Evolutionary conservation across 1,140 invertebrate species (phyloP).

Genomic region (Drosophila lowei): DNA sequence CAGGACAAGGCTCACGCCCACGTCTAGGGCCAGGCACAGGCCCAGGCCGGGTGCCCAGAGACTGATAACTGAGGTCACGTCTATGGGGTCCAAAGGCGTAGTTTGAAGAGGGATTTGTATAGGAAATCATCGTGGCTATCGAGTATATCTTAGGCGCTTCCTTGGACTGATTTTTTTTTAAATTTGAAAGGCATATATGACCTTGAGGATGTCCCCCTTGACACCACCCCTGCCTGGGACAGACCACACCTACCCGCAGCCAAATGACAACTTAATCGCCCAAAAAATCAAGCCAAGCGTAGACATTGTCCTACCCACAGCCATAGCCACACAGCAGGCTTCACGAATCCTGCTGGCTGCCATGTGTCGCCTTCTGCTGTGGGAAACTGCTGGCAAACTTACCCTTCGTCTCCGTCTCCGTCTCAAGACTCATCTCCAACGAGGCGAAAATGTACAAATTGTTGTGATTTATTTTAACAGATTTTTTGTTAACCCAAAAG

Average conservation of each 20-base stretch:
- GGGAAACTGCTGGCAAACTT: conserved; percentile 19
- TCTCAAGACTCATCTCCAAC: conserved; percentile 47
- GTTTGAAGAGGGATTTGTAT: not conserved
- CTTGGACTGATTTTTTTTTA: too few species aligned
- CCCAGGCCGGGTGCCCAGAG: conserved; percentile 8
- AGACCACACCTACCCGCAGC: conserved; percentile 44
- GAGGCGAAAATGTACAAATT: conserved; percentile 80
- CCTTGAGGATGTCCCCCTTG: not conserved
- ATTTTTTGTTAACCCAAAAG: conserved; percentile 74
- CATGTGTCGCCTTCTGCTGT: conserved; percentile 57
- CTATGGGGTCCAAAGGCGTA: not conserved
- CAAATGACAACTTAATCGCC: conserved; percentile 78
- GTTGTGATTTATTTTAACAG: conserved; percentile 81
- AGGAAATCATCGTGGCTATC: too few species aligned
- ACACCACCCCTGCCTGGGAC: not conserved
- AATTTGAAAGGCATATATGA: not conserved
- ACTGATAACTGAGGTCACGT: conserved; percentile 68
- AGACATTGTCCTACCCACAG: conserved; percentile 60
- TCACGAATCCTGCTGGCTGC: conserved; percentile 50
- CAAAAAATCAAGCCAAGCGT: conserved; percentile 63
- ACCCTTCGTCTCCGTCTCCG: not conserved
- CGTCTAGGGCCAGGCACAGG: conserved; percentile 7
- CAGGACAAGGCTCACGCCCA: conserved; percentile 59
- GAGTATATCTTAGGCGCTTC: too few species aligned
- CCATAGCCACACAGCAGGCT: not conserved